Evolutionary conservation across 2,888 invertebrate species (phyloP).

Genomic region (Plagodis pulveraria): DNA sequence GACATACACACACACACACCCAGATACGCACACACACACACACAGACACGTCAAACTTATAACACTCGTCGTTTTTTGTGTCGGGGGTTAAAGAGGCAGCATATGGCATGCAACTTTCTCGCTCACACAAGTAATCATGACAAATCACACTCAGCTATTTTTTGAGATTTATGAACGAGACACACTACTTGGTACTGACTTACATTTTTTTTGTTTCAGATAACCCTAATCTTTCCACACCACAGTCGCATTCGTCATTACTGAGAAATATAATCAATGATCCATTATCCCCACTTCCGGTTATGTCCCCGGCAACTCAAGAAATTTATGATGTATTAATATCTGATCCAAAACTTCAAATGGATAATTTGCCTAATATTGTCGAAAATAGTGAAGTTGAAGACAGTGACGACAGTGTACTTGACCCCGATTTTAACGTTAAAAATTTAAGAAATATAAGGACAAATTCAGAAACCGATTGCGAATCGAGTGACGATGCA

Average conservation of each 20-base stretch:
- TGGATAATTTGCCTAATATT: slow-evolving; percentile 13
- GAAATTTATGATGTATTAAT: slow-evolving; percentile 15
- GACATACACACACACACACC: no score
- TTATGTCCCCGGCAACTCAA: slow-evolving; percentile 16
- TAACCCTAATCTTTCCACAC: background rate
- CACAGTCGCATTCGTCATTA: slow-evolving; percentile 4
- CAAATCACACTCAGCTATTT: no score
- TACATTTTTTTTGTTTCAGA: slow-evolving; percentile 1
- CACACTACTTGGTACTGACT: no score
- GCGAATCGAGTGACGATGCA: slow-evolving; percentile 1
- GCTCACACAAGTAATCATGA: no score
- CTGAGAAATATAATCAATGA: slow-evolving; percentile 11
- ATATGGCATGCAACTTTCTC: no score
- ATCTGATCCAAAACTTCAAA: slow-evolving; percentile 7
- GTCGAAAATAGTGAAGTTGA: slow-evolving; percentile 3
- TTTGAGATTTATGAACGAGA: no score
- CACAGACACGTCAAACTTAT: no score
- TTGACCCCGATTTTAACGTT: slow-evolving; percentile 1
- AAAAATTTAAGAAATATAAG: background rate
- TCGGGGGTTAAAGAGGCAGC: no score
- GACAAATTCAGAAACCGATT: slow-evolving; percentile 1
- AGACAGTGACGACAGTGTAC: slow-evolving; percentile 3
- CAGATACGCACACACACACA: no score
- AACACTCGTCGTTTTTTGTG: no score
- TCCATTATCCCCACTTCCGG: slow-evolving; percentile 13